phyloP scores from a whole-genome alignment of 64 coral and sea anemone species.

The Acropora yongei region DNA sequence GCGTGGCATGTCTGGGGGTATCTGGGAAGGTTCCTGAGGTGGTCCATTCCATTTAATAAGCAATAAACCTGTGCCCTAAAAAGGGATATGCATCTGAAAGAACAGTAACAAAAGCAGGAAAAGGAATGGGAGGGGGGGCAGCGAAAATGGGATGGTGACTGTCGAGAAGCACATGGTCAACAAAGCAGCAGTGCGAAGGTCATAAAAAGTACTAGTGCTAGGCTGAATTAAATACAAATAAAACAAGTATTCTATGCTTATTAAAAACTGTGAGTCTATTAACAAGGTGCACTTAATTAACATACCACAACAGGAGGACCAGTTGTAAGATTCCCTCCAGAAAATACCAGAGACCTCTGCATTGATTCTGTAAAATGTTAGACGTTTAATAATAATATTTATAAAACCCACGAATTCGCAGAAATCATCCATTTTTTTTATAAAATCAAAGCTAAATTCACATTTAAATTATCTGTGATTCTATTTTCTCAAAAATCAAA shows the following conservation, averaged over 20 bases:
- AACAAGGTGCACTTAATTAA: not conserved
- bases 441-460: slow-evolving; percentile 6
- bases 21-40: too few species aligned
- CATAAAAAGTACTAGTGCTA: too few species aligned
- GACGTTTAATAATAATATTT: not conserved
- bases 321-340: not conserved
- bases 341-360: not conserved
- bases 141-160: too few species aligned
- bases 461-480: slow-evolving; percentile 17
- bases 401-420: not conserved
- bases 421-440: not conserved
- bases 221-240: too few species aligned
- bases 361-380: slow-evolving; percentile 2
- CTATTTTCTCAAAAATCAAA: slow-evolving; percentile 1
- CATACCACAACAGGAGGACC: slow-evolving; percentile 11
- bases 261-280: not conserved
- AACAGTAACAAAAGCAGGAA: too few species aligned
- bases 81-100: too few species aligned
- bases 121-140: too few species aligned
- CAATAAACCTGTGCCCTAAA: too few species aligned
- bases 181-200: too few species aligned
- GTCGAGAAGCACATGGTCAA: too few species aligned
- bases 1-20: not conserved
- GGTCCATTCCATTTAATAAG: too few species aligned
- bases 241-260: too few species aligned